These are phyloP conservation scores for Conopomorpha cramerella DNA, from an alignment of 1,140 invertebrate species.

Conservation along the genomic window DNA sequence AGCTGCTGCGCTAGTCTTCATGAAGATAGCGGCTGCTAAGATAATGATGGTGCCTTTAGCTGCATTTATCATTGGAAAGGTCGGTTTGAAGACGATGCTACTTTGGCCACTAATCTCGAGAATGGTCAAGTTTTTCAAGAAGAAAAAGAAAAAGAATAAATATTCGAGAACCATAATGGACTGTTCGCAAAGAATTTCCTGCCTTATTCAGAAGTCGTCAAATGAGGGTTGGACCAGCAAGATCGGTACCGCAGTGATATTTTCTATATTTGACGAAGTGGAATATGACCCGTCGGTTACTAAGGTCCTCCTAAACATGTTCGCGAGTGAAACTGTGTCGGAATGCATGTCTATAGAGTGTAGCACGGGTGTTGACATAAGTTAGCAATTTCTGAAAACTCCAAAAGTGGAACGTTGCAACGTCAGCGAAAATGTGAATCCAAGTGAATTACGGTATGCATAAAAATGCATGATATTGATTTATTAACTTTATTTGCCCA, in stretches of 20 bases:
- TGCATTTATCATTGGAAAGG: slow-evolving; percentile 30
- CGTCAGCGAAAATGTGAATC: too few species aligned
- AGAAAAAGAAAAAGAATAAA: slow-evolving; percentile 35
- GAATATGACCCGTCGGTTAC: slow-evolving; percentile 35
- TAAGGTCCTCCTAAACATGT: slow-evolving; percentile 36
- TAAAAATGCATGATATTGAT: too few species aligned
- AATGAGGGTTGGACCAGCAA: slow-evolving; percentile 30
- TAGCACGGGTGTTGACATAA: slow-evolving; percentile 40
- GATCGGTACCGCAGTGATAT: slow-evolving; percentile 34
- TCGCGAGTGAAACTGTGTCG: slow-evolving; percentile 44
- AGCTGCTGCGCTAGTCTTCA: slow-evolving; percentile 27
- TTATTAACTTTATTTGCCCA: too few species aligned
- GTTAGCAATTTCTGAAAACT: slow-evolving; percentile 10
- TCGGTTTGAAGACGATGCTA: slow-evolving; percentile 35
- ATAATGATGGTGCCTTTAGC: slow-evolving; percentile 32
- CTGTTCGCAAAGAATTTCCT: slow-evolving; percentile 39
- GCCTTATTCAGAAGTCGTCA: slow-evolving; percentile 32
- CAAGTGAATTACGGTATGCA: too few species aligned
- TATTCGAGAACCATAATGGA: slow-evolving; percentile 33
- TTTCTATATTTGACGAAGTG: slow-evolving; percentile 38
- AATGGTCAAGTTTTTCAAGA: slow-evolving; percentile 43
- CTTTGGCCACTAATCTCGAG: slow-evolving; percentile 47
- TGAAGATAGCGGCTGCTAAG: slow-evolving; percentile 42
- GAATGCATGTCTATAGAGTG: slow-evolving; percentile 51
- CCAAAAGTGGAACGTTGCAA: too few species aligned